Evolutionary conservation across 1,140 invertebrate genomes (phyloP).

Genomic region (Camponotus vicinus): DNA sequence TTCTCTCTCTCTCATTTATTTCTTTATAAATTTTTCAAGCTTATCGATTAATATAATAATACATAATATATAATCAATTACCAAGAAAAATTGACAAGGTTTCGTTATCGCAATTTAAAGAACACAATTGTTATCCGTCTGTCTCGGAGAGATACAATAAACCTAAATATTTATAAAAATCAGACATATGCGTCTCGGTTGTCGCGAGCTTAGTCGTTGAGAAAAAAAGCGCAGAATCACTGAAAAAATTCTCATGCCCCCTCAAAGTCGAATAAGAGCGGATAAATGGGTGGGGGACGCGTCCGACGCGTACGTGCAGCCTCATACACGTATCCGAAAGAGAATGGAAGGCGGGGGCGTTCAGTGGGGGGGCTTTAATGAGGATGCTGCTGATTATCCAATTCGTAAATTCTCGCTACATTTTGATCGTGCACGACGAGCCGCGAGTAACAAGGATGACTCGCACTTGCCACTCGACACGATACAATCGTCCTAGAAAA

Average conservation of each 20-base stretch:
- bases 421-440: slow-evolving; percentile 83
- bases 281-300: slow-evolving; percentile 65
- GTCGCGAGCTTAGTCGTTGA: neutral
- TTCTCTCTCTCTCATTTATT: neutral
- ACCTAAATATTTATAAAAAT: slow-evolving; percentile 34
- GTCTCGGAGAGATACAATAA: neutral
- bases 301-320: slow-evolving; percentile 40
- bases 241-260: slow-evolving; percentile 49
- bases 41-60: neutral
- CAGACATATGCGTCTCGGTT: slow-evolving; percentile 11
- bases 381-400: slow-evolving; percentile 87
- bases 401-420: slow-evolving; percentile 87
- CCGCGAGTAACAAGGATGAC: slow-evolving; percentile 81
- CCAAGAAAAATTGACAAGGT: neutral
- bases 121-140: slow-evolving; percentile 12
- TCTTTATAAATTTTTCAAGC: neutral
- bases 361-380: slow-evolving; percentile 84
- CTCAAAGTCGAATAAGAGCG: slow-evolving; percentile 41
- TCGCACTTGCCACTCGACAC: slow-evolving; percentile 47
- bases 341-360: slow-evolving; percentile 84
- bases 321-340: slow-evolving; percentile 63
- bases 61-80: neutral
- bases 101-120: slow-evolving; percentile 5
- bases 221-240: slow-evolving; percentile 59
- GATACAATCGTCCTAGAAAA: slow-evolving; percentile 54